Percentiles rank a stretch among this genome's conserved stretches.
phyloP scores from a whole-genome alignment of 2,797 vertebrate species.

The Sternotherus odoratus region DNA sequence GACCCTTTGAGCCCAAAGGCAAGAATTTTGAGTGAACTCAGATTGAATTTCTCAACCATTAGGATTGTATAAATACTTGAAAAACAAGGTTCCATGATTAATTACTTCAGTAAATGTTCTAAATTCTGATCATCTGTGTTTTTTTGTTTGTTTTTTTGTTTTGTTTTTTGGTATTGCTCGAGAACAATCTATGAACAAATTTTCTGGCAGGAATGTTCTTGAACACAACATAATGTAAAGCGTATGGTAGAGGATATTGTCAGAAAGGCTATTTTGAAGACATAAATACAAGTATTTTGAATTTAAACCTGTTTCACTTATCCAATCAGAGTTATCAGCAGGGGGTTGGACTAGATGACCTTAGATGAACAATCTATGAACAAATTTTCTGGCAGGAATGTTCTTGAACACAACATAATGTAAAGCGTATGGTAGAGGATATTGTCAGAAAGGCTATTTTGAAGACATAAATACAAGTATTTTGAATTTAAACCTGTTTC shows the following conservation, averaged over 20 bases:
- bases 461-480: neutral
- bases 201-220: neutral
- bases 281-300: neutral
- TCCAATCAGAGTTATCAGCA: too few relatives aligned
- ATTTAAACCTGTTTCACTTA: rapidly evolving
- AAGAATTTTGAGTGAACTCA: neutral
- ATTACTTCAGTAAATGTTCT: neutral
- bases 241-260: neutral
- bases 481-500: rapidly evolving
- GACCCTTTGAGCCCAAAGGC: neutral
- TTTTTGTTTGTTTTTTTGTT: neutral
- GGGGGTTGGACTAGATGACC: too few relatives aligned
- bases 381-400: neutral
- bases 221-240: neutral
- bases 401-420: neutral
- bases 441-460: neutral
- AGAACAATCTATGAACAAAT: neutral
- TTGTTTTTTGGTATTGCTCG: too few relatives aligned
- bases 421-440: neutral
- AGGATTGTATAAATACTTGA: neutral
- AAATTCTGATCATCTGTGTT: neutral
- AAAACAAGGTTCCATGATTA: neutral
- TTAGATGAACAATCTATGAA: neutral
- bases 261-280: neutral
- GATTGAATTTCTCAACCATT: neutral